Conservation (phyloP, 2,113 vertebrate species). For the Campylomormyrus tamandua region DNA sequence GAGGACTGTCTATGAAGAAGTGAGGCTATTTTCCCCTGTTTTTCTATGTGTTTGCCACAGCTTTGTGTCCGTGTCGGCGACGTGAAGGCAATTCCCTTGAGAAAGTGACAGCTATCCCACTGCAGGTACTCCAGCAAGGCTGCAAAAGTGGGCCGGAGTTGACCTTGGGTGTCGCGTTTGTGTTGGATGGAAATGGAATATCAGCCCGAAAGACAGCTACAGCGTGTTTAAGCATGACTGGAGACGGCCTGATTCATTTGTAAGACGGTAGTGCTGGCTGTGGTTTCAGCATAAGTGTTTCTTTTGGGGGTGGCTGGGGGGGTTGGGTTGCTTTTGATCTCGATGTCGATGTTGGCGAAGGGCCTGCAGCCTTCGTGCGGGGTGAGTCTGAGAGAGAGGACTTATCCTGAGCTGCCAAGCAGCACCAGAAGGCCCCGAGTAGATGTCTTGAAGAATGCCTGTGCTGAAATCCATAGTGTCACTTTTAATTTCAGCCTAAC, state of each 20-base stretch:
- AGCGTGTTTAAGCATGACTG: not conserved
- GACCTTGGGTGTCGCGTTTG: not conserved
- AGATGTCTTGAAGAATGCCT: not conserved
- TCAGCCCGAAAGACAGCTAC: not conserved
- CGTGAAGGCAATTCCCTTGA: not conserved
- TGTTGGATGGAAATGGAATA: not conserved
- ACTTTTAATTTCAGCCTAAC: slow-evolving; percentile 2
- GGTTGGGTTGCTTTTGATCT: not conserved
- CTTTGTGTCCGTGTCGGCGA: not conserved
- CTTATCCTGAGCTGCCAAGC: not conserved
- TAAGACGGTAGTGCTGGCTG: not conserved
- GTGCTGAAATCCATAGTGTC: not conserved
- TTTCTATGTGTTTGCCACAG: not conserved
- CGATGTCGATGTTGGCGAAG: not conserved
- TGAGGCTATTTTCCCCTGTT: not conserved
- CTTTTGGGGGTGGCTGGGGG: not conserved
- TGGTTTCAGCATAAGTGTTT: not conserved
- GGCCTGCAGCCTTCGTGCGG: not conserved
- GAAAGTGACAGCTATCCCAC: not conserved
- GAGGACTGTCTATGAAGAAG: not conserved
- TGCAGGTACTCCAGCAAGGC: not conserved
- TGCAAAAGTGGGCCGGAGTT: not conserved
- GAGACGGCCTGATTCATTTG: not conserved
- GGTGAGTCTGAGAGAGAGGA: not conserved
- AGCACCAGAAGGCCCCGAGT: slow-evolving; percentile 5